Conservation (phyloP, 2,797 vertebrate species). For the Characodon lateralis region DNA sequence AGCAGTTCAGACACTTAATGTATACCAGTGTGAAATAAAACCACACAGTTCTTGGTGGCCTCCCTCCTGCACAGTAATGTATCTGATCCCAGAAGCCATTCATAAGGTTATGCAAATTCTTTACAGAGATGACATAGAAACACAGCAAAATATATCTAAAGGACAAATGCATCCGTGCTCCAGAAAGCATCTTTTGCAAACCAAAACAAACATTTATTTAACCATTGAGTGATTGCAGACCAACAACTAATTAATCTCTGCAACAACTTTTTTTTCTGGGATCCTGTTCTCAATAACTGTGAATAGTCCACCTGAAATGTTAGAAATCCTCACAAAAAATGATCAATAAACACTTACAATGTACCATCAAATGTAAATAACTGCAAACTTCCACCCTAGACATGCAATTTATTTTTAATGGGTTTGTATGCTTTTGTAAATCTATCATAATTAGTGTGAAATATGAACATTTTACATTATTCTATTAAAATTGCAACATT, state of each 20-base stretch:
- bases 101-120: conserved; percentile 71
- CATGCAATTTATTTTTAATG: not conserved
- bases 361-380: not conserved
- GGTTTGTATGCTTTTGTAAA: not conserved
- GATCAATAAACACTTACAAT: not conserved
- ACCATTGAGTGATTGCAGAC: conserved; percentile 25
- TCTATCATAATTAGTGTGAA: not conserved
- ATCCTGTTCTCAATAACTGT: not conserved
- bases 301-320: not conserved
- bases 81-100: conserved; percentile 69
- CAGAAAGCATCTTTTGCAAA: conserved; percentile 40
- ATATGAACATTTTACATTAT: not conserved
- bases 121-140: conserved; percentile 42
- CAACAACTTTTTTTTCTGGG: not conserved
- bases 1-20: conserved; percentile 53
- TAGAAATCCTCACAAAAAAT: not conserved
- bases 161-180: conserved; percentile 47
- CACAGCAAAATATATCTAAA: conserved; percentile 54
- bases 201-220: conserved; percentile 45
- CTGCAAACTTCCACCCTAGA: not conserved
- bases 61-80: conserved; percentile 64
- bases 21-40: conserved; percentile 50
- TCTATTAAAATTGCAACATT: not conserved
- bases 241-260: conserved; percentile 31
- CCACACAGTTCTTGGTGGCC: conserved; percentile 64